Evolutionary conservation across 2,113 vertebrate species (phyloP).

Genomic region (Dinomys branickii): DNA sequence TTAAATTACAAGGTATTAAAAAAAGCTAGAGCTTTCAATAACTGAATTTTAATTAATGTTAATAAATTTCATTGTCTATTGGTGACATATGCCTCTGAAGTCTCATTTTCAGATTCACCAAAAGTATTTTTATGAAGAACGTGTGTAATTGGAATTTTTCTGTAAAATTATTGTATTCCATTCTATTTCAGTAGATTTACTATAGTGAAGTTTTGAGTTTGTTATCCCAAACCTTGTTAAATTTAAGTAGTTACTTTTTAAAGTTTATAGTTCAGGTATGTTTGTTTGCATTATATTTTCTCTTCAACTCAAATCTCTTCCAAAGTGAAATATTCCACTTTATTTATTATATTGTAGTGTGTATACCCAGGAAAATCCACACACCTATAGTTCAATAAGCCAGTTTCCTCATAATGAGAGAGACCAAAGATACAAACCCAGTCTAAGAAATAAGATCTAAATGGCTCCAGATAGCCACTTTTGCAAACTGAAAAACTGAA

Average conservation of each 20-base stretch:
- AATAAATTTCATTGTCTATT: background rate
- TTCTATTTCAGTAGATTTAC: background rate
- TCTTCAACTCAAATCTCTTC: no score
- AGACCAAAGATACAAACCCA: no score
- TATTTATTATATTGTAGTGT: background rate
- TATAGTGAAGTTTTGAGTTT: background rate
- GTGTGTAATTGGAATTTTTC: background rate
- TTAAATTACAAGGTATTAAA: background rate
- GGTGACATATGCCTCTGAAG: background rate
- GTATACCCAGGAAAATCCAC: no score
- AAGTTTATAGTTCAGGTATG: background rate
- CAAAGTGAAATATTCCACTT: background rate
- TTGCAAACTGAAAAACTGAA: no score
- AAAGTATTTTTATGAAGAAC: background rate
- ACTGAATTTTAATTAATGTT: background rate
- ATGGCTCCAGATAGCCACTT: no score
- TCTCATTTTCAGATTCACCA: background rate
- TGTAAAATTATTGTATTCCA: background rate
- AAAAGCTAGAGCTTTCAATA: background rate
- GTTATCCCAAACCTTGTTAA: background rate
- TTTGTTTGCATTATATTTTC: background rate
- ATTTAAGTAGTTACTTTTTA: background rate
- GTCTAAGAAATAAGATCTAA: no score
- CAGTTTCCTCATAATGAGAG: no score
- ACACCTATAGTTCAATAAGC: no score